Percentiles rank a stretch among this genome's conserved stretches.
Conservation (phyloP, 2,888 invertebrate genomes). For the Epiblema foenella region DNA sequence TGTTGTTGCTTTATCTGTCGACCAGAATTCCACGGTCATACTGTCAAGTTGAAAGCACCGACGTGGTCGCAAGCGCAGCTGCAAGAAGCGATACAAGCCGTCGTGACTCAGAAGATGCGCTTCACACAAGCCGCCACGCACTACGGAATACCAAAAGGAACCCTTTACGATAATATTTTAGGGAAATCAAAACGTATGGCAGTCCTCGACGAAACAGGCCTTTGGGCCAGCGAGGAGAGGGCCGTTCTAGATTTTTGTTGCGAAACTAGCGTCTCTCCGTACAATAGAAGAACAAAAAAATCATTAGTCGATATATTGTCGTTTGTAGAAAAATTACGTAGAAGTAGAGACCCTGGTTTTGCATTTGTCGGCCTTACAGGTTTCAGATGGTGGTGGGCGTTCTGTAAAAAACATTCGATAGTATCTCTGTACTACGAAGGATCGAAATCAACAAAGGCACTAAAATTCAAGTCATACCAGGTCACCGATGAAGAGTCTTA, state of each 20-base stretch:
- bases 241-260: conserved; percentile 90
- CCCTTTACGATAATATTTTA: conserved; percentile 90
- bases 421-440: conserved; percentile 82
- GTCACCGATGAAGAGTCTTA: conserved; percentile 61
- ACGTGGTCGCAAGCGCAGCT: conserved; percentile 90
- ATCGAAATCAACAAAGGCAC: conserved; percentile 52
- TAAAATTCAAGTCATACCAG: conserved; percentile 59
- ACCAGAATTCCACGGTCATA: conserved; percentile 84
- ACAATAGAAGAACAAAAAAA: conserved; percentile 89
- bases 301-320: conserved; percentile 86
- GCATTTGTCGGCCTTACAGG: conserved; percentile 89
- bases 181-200: conserved; percentile 92
- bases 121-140: conserved; percentile 90
- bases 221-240: conserved; percentile 86
- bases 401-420: conserved; percentile 91
- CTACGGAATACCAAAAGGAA: conserved; percentile 91
- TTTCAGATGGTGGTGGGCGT: conserved; percentile 93
- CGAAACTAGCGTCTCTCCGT: conserved; percentile 88
- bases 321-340: conserved; percentile 87
- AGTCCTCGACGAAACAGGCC: conserved; percentile 88
- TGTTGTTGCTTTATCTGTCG: conserved; percentile 64
- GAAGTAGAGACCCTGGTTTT: conserved; percentile 86
- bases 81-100: conserved; percentile 90
- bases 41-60: conserved; percentile 90
- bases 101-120: conserved; percentile 90